phyloP scores from a whole-genome alignment of 2,113 vertebrate species.

The Procavia capensis region DNA sequence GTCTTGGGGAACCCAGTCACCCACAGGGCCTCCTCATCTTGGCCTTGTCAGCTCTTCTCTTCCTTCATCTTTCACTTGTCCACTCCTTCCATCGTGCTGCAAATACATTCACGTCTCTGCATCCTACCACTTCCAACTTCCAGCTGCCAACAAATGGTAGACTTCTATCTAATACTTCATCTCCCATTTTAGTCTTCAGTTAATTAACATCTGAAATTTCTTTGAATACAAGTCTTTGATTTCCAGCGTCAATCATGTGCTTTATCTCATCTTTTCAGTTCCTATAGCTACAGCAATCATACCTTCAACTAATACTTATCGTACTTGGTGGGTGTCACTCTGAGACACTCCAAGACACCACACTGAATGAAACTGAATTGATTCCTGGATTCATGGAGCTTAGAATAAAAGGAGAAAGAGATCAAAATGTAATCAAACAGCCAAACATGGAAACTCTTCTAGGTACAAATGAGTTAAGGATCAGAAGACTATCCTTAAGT shows the following conservation, averaged over 20 bases:
- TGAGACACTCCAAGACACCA: not conserved
- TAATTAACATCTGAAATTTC: not conserved
- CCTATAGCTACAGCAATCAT: not conserved
- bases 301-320: not conserved
- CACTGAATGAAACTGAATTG: not conserved
- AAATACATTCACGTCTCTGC: not conserved
- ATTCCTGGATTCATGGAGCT: not conserved
- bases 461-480: not conserved
- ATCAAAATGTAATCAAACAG: not conserved
- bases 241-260: not conserved
- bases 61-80: not conserved
- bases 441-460: not conserved
- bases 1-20: not conserved
- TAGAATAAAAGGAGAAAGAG: not conserved
- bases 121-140: not conserved
- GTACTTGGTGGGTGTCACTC: not conserved
- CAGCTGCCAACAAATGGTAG: not conserved
- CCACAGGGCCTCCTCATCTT: not conserved
- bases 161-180: slow-evolving; percentile 12
- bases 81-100: not conserved
- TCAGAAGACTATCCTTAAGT: not conserved
- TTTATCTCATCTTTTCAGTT: slow-evolving; percentile 31
- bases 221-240: not conserved
- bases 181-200: slow-evolving; percentile 25
- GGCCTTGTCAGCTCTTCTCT: not conserved